Evolutionary conservation across 2,113 vertebrate species (phyloP), one percentile per base, ranked within the genome.

Genomic region (Cervus canadensis): DNA sequence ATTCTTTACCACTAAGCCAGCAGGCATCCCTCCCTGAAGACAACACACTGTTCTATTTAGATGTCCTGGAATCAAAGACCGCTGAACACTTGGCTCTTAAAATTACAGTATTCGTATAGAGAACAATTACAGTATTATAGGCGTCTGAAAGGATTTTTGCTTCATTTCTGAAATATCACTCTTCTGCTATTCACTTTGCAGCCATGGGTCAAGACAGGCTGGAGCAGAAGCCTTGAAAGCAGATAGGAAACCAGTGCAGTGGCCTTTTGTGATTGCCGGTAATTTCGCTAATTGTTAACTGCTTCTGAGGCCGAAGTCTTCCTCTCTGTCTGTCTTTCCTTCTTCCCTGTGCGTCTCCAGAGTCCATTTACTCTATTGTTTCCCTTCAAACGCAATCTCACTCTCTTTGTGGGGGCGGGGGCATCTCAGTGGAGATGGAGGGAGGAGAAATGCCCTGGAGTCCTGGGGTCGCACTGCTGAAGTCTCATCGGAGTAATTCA

Each of bases 341-440:
- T 85, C 87, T 87, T 97, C 6, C 23, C 74, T 1, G 1, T 12
- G 26, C 28, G 3, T 23, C 50, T 67, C 92, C 28, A 25, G 30
- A 14, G 25, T 76, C 50, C 36, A 1, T 4, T 6, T 67, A 6
- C 71, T 40, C n/a, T 17, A 0, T 9, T 26, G 14, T n/a, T 71
- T 57, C 25, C 48, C 84, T 57, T 74, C 33, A 11, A 6, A 30
- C 12, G 0, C 1, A 50, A 43, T 2, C 45, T 33, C 30, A 0
- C 11, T 45, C 30, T 62, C 4, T 57, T 43, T 81, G 33, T 10
- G 25, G 21, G 16, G 15, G 19, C 4, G 26, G 8, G n/a, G 59
- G 4, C 71, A 7, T 6, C 2, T 0, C 13, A 19, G 25, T 6
- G 1, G 16, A 19, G 23, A 17, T 0, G 25, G 3, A 50, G 48